Evolutionary conservation across 2,888 invertebrate genomes (phyloP).

Genomic region (Panopea generosa): DNA sequence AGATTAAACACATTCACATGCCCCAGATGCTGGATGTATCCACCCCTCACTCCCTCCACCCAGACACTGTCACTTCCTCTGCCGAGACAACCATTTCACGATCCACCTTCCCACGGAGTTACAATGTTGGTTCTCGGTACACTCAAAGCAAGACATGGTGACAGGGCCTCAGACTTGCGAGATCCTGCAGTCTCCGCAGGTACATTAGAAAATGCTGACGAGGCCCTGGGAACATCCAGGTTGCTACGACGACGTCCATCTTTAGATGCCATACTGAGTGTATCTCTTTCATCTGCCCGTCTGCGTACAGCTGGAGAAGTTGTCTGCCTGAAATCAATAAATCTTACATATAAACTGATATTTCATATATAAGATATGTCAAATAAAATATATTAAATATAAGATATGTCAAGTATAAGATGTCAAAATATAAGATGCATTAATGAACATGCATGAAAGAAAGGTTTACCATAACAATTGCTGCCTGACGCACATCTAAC

Average conservation of each 20-base stretch:
- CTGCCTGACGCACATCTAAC: too few species aligned
- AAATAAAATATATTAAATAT: too few species aligned
- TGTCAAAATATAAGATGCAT: too few species aligned
- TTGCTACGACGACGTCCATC: conserved; percentile 84
- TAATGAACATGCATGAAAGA: too few species aligned
- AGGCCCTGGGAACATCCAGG: conserved; percentile 74
- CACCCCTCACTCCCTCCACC: too few species aligned
- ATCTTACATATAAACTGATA: too few species aligned
- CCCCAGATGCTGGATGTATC: too few species aligned
- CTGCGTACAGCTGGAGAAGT: conserved; percentile 49
- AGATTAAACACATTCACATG: too few species aligned
- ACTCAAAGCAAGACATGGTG: conserved; percentile 52
- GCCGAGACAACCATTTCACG: conserved; percentile 2
- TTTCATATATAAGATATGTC: too few species aligned
- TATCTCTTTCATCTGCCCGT: conserved; percentile 30
- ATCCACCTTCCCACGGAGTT: conserved; percentile 57
- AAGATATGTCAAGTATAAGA: too few species aligned
- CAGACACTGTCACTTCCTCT: too few species aligned
- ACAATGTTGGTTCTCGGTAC: conserved; percentile 59
- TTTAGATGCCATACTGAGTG: conserved; percentile 10
- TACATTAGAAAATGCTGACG: conserved; percentile 3
- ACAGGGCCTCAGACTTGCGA: conserved; percentile 50
- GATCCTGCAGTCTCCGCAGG: conserved; percentile 13
- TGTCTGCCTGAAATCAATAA: conserved; percentile 46
- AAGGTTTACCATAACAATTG: too few species aligned